Evolutionary conservation across 2,888 invertebrate genomes (phyloP), one percentile per base, ranked within the genome.

Genomic region (Acanthosoma haemorrhoidale): DNA sequence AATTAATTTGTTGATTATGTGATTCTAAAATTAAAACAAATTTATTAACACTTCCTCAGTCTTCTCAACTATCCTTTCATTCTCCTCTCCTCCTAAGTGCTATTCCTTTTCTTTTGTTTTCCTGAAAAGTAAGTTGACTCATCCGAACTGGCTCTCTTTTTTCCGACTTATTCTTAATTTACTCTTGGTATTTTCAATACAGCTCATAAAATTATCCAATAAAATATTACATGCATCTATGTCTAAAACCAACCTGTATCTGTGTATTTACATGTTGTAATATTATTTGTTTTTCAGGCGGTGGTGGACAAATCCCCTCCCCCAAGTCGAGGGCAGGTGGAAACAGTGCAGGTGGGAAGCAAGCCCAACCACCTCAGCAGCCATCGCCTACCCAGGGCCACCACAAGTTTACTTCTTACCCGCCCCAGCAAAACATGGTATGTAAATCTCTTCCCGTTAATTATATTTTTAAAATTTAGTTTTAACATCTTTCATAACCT

Each of bases 271-370:
- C 2, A 21, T 15, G 11, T 70, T 63, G 63, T 31, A n/a, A n/a
- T n/a, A n/a, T n/a, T n/a, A n/a, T n/a, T n/a, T n/a, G n/a, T n/a
- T n/a, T 73, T 71, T 73, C 72, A 72, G 70, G 77, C 77, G 41
- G 72, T 83, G 84, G 82, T 39, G 79, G 83, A 32, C 84, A 84
- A 79, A 84, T 84, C 76, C 82, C 84, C 64, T 84, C 85, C n/a
- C 84, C 84, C 61, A 85, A 85, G 77, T 83, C 84, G 39, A 80
- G 84, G 68, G 36, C 61, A 15, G 63, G 58, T 32, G 70, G 69
- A 31, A 59, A 69, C 39, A 70, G 70, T 58, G 61, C 64, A 18
- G 70, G 73, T 61, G 71, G 71, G 75, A 84, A 72, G 32, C 72
- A 70, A 39, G 18, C 68, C 8, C 72, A 70, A 11, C 43, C 70